phyloP scores from a whole-genome alignment of 2,888 invertebrate species.

The Polydrusus tereticollis region DNA sequence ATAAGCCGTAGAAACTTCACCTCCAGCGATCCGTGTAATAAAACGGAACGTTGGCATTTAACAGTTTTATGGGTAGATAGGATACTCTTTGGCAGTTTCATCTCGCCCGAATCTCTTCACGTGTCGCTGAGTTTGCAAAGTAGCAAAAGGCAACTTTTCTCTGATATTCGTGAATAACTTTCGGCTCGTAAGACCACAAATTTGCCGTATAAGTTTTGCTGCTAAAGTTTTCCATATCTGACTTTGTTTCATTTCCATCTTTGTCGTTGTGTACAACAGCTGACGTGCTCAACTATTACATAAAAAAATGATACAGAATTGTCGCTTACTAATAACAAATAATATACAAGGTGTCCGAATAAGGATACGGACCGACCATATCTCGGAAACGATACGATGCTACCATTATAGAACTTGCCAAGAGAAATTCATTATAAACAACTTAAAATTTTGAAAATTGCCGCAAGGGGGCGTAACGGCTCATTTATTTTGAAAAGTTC shows the following conservation, averaged over 20 bases:
- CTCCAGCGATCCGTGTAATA: constrained; percentile 60
- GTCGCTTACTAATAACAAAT: no score
- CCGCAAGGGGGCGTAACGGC: no score
- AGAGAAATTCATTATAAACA: no score
- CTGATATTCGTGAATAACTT: constrained; percentile 57
- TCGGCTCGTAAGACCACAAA: constrained; percentile 44
- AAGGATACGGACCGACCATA: no score
- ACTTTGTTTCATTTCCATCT: constrained; percentile 7
- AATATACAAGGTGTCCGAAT: no score
- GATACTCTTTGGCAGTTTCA: constrained; percentile 52
- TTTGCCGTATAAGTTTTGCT: constrained; percentile 41
- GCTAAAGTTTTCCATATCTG: constrained; percentile 28
- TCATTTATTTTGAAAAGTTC: no score
- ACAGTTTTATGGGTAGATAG: constrained; percentile 61
- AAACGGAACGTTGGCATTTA: constrained; percentile 62
- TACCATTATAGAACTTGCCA: no score
- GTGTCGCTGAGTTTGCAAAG: constrained; percentile 62
- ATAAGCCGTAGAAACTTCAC: constrained; percentile 61
- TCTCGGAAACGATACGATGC: no score
- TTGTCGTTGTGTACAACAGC: constrained; percentile 5
- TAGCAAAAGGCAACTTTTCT: constrained; percentile 60
- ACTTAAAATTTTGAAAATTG: no score
- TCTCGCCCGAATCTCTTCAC: constrained; percentile 54
- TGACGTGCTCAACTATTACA: no score
- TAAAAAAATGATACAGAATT: no score